phyloP scores from a whole-genome alignment of 2,888 invertebrate species.

The Bombylius major region DNA sequence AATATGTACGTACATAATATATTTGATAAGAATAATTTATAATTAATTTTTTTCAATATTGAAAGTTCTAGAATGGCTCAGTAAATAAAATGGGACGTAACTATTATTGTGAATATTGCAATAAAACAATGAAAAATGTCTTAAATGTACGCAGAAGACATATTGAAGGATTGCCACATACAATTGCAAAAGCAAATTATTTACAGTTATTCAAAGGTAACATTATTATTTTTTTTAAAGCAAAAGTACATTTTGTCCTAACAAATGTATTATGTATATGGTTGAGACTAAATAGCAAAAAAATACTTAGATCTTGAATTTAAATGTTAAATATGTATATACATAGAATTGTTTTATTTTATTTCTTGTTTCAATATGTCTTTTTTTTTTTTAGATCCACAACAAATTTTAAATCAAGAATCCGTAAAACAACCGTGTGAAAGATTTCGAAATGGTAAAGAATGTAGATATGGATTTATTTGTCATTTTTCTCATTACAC shows the following conservation, averaged over 20 bases:
- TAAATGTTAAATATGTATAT: no score
- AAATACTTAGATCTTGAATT: neutral
- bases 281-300: neutral
- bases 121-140: constrained; percentile 32
- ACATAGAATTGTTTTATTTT: no score
- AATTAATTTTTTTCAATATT: no score
- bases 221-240: no score
- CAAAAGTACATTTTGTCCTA: no score
- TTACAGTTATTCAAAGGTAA: constrained; percentile 11
- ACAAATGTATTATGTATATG: no score
- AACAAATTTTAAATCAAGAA: constrained; percentile 14
- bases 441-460: constrained; percentile 21
- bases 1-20: no score
- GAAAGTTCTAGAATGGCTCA: no score
- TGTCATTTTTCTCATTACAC: constrained; percentile 29
- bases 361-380: neutral
- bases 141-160: constrained; percentile 30
- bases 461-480: constrained; percentile 27
- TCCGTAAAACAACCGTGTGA: constrained; percentile 19
- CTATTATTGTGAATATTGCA: constrained; percentile 34
- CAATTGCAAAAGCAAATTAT: constrained; percentile 25
- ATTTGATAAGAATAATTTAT: no score
- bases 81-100: constrained; percentile 18
- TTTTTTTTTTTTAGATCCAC: constrained; percentile 12
- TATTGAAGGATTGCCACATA: constrained; percentile 27